Conservation (phyloP, 53 echinoderm and acorn worm genomes). For the Astropecten irregularis region DNA sequence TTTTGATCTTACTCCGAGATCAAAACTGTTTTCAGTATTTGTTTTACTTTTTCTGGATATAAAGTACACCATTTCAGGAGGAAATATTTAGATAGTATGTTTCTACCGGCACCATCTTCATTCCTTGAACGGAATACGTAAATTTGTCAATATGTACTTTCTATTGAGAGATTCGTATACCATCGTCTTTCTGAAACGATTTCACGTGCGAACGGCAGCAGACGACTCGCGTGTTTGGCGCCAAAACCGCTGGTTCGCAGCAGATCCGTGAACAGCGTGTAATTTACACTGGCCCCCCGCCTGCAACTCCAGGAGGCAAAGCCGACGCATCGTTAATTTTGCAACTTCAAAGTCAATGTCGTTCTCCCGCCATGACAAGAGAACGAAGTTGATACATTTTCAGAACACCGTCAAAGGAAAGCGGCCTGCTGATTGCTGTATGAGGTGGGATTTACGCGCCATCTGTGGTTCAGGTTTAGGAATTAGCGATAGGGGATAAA, state of each 20-base stretch:
- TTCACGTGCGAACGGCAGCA: neutral
- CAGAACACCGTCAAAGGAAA: neutral
- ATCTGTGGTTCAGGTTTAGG: neutral
- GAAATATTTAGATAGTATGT: no score
- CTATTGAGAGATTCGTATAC: no score
- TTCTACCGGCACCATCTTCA: no score
- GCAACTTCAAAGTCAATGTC: conserved; percentile 15
- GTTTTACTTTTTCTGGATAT: no score
- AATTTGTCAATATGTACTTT: no score
- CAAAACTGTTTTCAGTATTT: no score
- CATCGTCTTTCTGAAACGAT: no score
- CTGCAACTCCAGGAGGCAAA: conserved; percentile 7
- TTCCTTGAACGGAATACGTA: no score
- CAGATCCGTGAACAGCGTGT: no score
- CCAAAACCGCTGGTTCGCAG: conserved; percentile 3
- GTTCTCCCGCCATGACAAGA: neutral
- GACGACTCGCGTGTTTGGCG: neutral
- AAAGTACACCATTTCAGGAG: no score
- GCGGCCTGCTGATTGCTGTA: neutral
- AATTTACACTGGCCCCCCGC: no score
- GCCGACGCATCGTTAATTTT: neutral
- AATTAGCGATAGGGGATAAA: neutral
- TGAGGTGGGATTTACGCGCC: neutral
- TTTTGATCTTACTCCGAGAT: no score
- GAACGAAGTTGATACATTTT: neutral